Conservation (phyloP, 2,113 vertebrate genomes). For the Gracilinanus agilis region DNA sequence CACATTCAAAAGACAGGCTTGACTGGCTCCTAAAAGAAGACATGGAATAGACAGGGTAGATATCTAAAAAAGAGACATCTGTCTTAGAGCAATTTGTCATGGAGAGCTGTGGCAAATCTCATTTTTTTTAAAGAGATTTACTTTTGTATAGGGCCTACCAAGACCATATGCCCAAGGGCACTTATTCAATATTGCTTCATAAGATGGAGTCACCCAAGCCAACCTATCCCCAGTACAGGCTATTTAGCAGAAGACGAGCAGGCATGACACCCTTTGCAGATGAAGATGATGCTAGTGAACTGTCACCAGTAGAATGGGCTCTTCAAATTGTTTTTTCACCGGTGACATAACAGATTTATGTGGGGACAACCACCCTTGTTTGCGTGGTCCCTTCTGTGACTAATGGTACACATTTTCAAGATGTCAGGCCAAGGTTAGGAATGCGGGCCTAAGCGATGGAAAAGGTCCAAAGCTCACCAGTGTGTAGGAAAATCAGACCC, state of each 20-base stretch:
- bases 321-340: background rate
- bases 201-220: background rate
- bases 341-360: background rate
- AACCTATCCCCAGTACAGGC: background rate
- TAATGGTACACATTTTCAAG: background rate
- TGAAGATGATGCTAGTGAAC: background rate
- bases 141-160: background rate
- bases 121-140: background rate
- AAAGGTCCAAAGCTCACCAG: background rate
- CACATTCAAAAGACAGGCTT: background rate
- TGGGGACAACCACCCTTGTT: background rate
- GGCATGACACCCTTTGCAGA: background rate
- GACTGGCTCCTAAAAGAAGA: background rate
- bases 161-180: background rate
- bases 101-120: background rate
- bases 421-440: background rate
- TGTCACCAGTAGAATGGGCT: background rate
- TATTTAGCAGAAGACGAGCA: background rate
- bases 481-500: background rate
- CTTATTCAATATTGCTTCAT: background rate
- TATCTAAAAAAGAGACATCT: background rate
- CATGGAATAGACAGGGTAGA: background rate
- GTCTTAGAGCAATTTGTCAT: slow-evolving; percentile 1
- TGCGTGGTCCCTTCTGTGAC: background rate
- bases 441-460: background rate